A percentile compares a stretch with the other conserved stretches of the same genome.
phyloP scores from a whole-genome alignment of 2,113 vertebrate genomes.

The Engraulis encrasicolus region DNA sequence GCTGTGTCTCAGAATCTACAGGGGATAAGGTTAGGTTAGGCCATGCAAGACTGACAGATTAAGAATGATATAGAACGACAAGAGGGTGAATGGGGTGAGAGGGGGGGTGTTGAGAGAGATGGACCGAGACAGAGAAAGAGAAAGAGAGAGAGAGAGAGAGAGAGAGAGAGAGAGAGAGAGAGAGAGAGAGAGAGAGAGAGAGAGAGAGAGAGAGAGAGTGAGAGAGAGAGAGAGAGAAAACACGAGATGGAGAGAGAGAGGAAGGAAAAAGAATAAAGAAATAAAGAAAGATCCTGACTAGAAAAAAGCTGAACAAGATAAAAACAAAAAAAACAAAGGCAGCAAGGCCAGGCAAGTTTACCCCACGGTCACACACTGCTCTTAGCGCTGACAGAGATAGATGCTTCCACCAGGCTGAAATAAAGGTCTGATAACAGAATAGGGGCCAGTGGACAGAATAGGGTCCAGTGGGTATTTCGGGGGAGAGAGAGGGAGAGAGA shows the following conservation, averaged over 20 bases:
- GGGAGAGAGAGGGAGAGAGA: slow-evolving; percentile 54
- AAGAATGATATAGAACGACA: too few relatives aligned
- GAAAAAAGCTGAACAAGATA: too few relatives aligned
- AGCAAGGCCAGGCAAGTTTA: slow-evolving; percentile 35
- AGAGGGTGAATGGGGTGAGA: too few relatives aligned
- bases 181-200: neutral
- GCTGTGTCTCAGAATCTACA: neutral
- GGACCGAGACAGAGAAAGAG: neutral
- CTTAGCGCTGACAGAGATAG: neutral
- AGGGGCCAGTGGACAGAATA: neutral
- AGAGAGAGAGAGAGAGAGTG: neutral
- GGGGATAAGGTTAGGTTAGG: slow-evolving; percentile 20
- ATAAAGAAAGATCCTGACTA: neutral
- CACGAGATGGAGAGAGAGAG: slow-evolving; percentile 57
- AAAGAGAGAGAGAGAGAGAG: neutral
- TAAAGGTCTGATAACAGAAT: neutral
- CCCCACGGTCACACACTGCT: slow-evolving; percentile 65
- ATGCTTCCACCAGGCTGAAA: neutral
- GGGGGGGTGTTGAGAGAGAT: neutral
- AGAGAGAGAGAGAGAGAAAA: neutral
- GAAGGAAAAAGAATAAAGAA: slow-evolving; percentile 22
- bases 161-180: neutral
- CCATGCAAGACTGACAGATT: neutral
- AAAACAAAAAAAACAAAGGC: slow-evolving; percentile 57
- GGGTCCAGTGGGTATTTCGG: neutral